Base-by-base conservation (phyloP, 2,888 invertebrate genomes). In the Diploptera punctata region DNA sequence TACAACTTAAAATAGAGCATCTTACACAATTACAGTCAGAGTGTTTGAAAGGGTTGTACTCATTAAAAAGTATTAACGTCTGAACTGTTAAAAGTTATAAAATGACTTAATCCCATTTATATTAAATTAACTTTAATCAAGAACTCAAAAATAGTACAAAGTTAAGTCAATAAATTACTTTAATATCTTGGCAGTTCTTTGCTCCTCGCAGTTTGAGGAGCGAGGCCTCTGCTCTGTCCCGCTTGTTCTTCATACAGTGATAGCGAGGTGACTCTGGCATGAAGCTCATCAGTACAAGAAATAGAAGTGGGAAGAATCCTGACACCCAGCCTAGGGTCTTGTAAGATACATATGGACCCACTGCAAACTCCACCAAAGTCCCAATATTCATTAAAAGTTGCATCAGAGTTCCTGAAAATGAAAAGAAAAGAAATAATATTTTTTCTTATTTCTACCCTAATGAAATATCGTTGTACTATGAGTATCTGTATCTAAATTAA, bases 181-280 rank as follows among this genome's bases (percentile, higher is more conserved):
- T 86, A 77, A 90, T 87, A 77, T 86, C 87, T 71, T 86, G 84
- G 74, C 86, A 86, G n/a, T n/a, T n/a, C n/a, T n/a, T n/a, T n/a
- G n/a, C n/a, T n/a, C n/a, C 87, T 18, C 91, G 82, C 1, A 91
- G 83, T 78, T 84, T 86, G 77, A 86, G 84, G 62, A 91, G 80
- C 0, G 88, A 86, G 49, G 81, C 78, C 71, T 87, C 84, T 0
- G 91, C 91, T 77, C 86, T 86, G 72, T 85, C 81, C 43, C 86
- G 86, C 5, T 82, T 81, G 29, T 84, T 82, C 16, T 85, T 85
- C 70, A 87, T 86, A 26, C 88, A 82, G 78, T 84, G 84, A 78
- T 84, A 88, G 77, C 89, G 87, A 0, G 91, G 91, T 1, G 90
- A 88, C 79, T 91, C 91, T 0, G 91, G 90, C 85, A 90, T 87